A percentile compares a stretch with the other conserved stretches of the same genome.
phyloP scores from a whole-genome alignment of 2,888 invertebrate genomes.

The Dynastes tityus region DNA sequence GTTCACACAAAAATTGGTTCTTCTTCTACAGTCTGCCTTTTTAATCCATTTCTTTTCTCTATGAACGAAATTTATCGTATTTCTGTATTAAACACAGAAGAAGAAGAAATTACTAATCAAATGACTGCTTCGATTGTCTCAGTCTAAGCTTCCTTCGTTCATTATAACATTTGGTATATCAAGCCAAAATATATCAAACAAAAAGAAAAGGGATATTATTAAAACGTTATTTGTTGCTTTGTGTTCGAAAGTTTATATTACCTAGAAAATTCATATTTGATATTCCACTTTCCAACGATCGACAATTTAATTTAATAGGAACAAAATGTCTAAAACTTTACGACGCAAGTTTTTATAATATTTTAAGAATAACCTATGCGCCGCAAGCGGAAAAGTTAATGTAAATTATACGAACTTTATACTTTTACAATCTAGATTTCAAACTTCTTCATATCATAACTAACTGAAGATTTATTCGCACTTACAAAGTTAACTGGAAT shows the following conservation, averaged over 20 bases:
- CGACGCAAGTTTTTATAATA: conserved; percentile 50
- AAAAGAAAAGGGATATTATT: not conserved
- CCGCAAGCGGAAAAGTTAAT: no score
- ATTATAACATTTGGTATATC: no score
- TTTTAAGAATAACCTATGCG: conserved; percentile 45
- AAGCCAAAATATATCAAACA: not conserved
- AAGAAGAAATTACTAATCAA: no score
- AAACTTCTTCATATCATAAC: conserved; percentile 66
- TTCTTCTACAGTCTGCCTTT: no score
- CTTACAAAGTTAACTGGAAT: conserved; percentile 65
- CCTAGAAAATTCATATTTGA: conserved; percentile 14
- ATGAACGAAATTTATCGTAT: no score
- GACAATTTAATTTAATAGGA: conserved; percentile 38
- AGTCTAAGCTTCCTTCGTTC: no score
- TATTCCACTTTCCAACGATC: conserved; percentile 19
- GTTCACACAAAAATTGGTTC: no score
- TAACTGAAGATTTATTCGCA: conserved; percentile 67
- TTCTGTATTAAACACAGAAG: no score
- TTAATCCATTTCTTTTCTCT: no score
- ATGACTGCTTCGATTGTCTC: no score
- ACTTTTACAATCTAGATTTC: conserved; percentile 64
- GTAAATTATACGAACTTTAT: conserved; percentile 55
- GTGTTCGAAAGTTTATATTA: conserved; percentile 3
- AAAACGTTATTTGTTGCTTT: not conserved
- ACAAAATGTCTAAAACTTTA: conserved; percentile 39